Base-by-base conservation (phyloP, 2,113 vertebrate species). In the Phycodurus eques region DNA sequence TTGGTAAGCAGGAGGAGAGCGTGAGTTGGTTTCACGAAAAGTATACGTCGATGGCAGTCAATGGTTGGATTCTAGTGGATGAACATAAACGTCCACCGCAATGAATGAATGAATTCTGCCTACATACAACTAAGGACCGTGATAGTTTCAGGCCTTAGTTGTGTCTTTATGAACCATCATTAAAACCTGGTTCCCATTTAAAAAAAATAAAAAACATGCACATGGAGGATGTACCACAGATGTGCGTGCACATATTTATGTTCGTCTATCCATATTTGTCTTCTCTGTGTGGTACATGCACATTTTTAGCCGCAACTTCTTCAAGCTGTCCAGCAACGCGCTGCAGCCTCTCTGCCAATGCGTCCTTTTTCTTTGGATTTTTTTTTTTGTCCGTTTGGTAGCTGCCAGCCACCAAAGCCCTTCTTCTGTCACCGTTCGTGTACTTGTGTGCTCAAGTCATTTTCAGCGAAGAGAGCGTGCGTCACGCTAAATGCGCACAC, bases 231-330 rank as follows among this genome's bases (percentile, higher is more conserved):
- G 62, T 71, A 9, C 14, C 6, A 33, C 35, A 19, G 35, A 70
- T 68, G n/a, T 43, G 35, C 80, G 27, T 46, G 61, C 53, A 57
- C 70, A 5, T 42, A 57, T 74, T 67, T 33, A 27, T 5, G 7
- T 39, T 44, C 71, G 67, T 39, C 27, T 2, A 78, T 80, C 76
- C 27, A 13, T 79, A 77, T 68, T 87, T 70, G 76, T 75, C 22
- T 70, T 63, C 56, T 75, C 62, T 85, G 77, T 71, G 78, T 81
- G 81, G 85, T 74, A 8, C 70, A 80, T 84, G 73, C 73, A 80
- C 61, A 80, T 82, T 53, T 65, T 71, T 67, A 64, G 77, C 67
- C 33, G 64, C 60, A 33, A 49, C 47, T 27, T 72, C 35, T 54
- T 49, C 61, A 74, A 43, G 47, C 42, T 70, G 63, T 53, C 51